These are phyloP conservation scores for Spisula subtruncata DNA, from an alignment of 2,888 invertebrate genomes.

Conservation along the genomic window DNA sequence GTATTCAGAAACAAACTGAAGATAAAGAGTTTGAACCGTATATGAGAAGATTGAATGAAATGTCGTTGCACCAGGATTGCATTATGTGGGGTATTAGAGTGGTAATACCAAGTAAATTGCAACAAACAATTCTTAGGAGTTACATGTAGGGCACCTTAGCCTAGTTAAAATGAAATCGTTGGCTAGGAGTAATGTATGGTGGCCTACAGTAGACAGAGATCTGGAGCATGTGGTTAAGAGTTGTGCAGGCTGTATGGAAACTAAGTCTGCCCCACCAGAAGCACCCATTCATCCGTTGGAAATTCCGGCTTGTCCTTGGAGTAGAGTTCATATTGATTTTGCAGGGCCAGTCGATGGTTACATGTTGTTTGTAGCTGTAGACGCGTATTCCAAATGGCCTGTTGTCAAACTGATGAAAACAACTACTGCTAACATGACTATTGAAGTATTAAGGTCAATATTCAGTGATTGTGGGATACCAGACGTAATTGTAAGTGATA, in stretches of 20 bases:
- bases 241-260: slow-evolving; percentile 53
- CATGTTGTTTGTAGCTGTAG: slow-evolving; percentile 86
- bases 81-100: background rate
- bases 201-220: background rate
- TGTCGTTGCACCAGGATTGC: background rate
- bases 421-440: slow-evolving; percentile 59
- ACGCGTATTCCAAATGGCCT: slow-evolving; percentile 88
- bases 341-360: slow-evolving; percentile 82
- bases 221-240: background rate
- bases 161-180: background rate
- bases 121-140: background rate
- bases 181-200: background rate
- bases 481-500: slow-evolving; percentile 63
- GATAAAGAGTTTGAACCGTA: slow-evolving; percentile 31
- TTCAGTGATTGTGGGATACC: slow-evolving; percentile 69
- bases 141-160: background rate
- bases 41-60: slow-evolving; percentile 1
- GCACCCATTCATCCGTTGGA: slow-evolving; percentile 79
- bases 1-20: background rate
- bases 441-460: slow-evolving; percentile 62
- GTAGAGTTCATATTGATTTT: slow-evolving; percentile 88
- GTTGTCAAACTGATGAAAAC: slow-evolving; percentile 81
- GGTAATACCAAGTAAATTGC: background rate
- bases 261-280: slow-evolving; percentile 65
- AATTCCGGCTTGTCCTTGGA: slow-evolving; percentile 80